phyloP scores from a whole-genome alignment of 2,113 vertebrate species.

The Sapajus apella region DNA sequence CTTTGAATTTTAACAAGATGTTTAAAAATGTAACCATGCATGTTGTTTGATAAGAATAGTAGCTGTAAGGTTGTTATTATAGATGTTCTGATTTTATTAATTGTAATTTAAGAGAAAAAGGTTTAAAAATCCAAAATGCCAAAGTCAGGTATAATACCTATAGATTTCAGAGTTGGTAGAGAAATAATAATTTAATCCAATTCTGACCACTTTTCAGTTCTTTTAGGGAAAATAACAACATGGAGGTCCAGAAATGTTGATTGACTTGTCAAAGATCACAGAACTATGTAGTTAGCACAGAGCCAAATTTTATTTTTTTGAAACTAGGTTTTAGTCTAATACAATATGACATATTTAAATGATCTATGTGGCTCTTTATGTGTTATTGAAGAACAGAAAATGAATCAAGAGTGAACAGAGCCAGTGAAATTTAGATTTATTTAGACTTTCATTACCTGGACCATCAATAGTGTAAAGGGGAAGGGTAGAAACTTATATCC shows the following conservation, averaged over 20 bases:
- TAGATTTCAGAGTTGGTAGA: not conserved
- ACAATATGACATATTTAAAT: not conserved
- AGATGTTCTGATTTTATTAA: not conserved
- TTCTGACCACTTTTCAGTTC: not conserved
- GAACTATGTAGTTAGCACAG: not conserved
- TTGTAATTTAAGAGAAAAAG: constrained; percentile 24
- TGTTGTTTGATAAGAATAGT: not conserved
- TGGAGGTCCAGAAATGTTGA: not conserved
- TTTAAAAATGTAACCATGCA: not conserved
- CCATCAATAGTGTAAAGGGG: not conserved
- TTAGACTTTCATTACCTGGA: constrained; percentile 1
- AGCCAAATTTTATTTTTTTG: not conserved
- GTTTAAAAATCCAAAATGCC: not conserved
- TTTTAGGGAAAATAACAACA: not conserved
- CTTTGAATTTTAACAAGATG: constrained; percentile 13
- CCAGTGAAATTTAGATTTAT: not conserved
- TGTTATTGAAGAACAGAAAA: not conserved
- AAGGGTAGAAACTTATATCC: not conserved
- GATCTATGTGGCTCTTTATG: not conserved
- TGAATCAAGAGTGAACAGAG: not conserved
- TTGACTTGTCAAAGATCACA: not conserved
- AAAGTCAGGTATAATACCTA: not conserved
- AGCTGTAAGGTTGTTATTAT: not conserved
- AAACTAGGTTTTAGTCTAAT: not conserved
- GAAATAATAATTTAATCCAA: not conserved